phyloP scores from a whole-genome alignment of 2,888 invertebrate genomes.

The Brachypalpus laphriformis region DNA sequence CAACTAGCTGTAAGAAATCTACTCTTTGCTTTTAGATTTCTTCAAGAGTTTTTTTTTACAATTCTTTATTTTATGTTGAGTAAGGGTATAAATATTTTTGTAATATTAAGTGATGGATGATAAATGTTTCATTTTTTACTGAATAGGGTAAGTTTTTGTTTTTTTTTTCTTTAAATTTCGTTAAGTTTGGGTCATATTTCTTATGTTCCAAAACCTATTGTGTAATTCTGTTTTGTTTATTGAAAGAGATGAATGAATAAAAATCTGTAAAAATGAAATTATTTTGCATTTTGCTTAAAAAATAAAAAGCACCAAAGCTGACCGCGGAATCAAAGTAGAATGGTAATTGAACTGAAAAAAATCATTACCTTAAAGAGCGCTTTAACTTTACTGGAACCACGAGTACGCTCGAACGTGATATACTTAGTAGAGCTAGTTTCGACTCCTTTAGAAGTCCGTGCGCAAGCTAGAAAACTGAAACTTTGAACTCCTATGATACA shows the following conservation, averaged over 20 bases:
- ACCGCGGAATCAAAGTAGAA: too few relatives aligned
- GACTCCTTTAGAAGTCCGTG: too few relatives aligned
- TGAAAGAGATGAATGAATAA: conserved; percentile 57
- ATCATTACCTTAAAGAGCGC: too few relatives aligned
- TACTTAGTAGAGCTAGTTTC: too few relatives aligned
- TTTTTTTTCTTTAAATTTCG: background rate
- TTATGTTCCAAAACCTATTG: conserved; percentile 14
- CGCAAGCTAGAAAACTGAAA: too few relatives aligned
- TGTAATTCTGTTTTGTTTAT: conserved; percentile 52
- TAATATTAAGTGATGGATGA: conserved; percentile 45
- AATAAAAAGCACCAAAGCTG: too few relatives aligned
- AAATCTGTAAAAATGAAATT: conserved; percentile 58
- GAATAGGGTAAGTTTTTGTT: conserved; percentile 16
- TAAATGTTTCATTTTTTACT: conserved; percentile 31
- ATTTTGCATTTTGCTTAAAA: background rate
- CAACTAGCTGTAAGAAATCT: conserved; percentile 52
- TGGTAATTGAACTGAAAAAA: too few relatives aligned
- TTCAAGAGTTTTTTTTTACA: background rate
- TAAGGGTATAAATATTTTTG: conserved; percentile 52
- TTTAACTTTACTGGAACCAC: too few relatives aligned
- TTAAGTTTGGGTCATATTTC: background rate
- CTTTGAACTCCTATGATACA: too few relatives aligned
- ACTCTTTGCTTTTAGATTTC: conserved; percentile 42
- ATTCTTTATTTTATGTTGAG: conserved; percentile 21
- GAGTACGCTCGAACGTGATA: too few relatives aligned